These are phyloP conservation scores for Drosophila pseudotakahashii DNA, from an alignment of 2,888 invertebrate species.

Conservation along the genomic window DNA sequence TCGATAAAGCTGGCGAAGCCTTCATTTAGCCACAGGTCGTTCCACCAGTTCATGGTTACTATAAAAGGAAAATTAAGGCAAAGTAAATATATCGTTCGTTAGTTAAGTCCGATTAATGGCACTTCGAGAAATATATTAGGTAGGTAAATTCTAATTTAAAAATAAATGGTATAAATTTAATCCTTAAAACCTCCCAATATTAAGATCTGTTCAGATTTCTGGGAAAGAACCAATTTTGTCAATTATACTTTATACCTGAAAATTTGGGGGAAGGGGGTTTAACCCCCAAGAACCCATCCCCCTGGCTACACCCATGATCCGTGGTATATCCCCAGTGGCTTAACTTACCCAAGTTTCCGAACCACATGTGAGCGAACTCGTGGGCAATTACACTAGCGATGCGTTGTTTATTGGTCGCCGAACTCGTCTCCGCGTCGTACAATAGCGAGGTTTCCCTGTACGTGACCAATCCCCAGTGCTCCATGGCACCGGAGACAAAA, in stretches of 20 bases:
- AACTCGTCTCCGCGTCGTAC: constrained; percentile 89
- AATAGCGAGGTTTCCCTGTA: constrained; percentile 94
- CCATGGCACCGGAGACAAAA: constrained; percentile 92
- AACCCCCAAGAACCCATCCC: too few species aligned
- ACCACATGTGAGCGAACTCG: constrained; percentile 98
- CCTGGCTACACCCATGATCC: too few species aligned
- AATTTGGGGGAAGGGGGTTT: too few species aligned
- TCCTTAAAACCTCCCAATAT: too few species aligned
- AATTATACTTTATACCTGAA: too few species aligned
- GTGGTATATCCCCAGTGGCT: background rate
- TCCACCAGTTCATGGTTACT: constrained; percentile 97
- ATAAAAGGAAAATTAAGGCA: constrained; percentile 70
- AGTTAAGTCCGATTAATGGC: background rate
- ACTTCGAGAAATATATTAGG: background rate
- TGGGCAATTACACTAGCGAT: constrained; percentile 94
- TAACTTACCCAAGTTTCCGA: constrained; percentile 91
- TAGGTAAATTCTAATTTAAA: too few species aligned
- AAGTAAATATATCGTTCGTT: too few species aligned
- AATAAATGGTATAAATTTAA: too few species aligned
- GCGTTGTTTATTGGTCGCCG: constrained; percentile 90
- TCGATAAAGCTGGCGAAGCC: constrained; percentile 97
- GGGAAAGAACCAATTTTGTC: too few species aligned
- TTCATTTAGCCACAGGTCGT: constrained; percentile 96
- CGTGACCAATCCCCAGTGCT: constrained; percentile 98
- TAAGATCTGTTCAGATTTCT: background rate